Evolutionary conservation across 2,888 invertebrate species (phyloP).

Genomic region (Drosophila ustulata): DNA sequence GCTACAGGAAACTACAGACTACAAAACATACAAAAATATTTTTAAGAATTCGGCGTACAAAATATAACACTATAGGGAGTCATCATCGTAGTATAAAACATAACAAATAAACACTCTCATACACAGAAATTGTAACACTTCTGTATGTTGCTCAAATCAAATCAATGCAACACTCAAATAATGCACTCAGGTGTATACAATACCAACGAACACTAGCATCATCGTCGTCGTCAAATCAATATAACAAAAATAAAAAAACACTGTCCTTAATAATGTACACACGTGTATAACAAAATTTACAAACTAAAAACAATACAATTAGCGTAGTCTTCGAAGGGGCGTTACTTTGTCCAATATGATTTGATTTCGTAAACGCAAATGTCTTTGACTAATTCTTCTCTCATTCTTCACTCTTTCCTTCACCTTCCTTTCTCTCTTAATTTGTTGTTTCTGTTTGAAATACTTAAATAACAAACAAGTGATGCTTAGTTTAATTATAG

Average conservation of each 20-base stretch:
- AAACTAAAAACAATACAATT: conserved; percentile 19
- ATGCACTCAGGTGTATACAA: conserved; percentile 6
- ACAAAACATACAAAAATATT: conserved; percentile 80
- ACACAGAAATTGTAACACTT: conserved; percentile 10
- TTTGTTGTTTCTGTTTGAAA: conserved; percentile 44
- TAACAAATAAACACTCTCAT: conserved; percentile 42
- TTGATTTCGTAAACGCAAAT: conserved; percentile 53
- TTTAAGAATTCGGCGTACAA: conserved; percentile 64
- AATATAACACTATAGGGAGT: conserved; percentile 56
- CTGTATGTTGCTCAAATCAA: conserved; percentile 34
- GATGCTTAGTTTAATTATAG: conserved; percentile 60
- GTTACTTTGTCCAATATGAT: conserved; percentile 21
- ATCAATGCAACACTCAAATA: conserved; percentile 30
- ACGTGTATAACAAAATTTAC: conserved; percentile 21
- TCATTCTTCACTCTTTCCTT: neutral
- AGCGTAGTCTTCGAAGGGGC: conserved; percentile 16
- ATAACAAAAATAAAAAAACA: conserved; percentile 7
- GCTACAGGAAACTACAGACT: conserved; percentile 76
- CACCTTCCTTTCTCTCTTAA: neutral
- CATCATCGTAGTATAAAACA: conserved; percentile 28
- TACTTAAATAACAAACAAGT: conserved; percentile 63
- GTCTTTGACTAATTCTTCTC: conserved; percentile 61
- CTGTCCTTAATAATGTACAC: conserved; percentile 8
- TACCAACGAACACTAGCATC: conserved; percentile 5
- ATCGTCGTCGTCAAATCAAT: conserved; percentile 1